A percentile compares a stretch with the other conserved stretches of the same genome.
Evolutionary conservation across 2,113 vertebrate species (phyloP).

Genomic region (Regulus satrapa): DNA sequence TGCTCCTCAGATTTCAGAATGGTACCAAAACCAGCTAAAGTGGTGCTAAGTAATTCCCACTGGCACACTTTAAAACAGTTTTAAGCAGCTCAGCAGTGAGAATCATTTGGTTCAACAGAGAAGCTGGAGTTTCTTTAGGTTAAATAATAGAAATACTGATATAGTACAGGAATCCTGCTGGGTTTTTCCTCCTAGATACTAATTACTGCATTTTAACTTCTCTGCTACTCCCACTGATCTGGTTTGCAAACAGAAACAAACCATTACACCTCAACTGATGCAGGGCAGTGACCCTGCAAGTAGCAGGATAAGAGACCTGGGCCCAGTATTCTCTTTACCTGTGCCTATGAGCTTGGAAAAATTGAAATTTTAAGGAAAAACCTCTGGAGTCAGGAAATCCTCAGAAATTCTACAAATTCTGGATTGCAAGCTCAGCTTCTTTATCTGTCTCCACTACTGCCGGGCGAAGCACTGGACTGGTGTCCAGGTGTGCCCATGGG

Average conservation of each 20-base stretch:
- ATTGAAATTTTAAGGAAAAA: background rate
- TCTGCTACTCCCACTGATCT: background rate
- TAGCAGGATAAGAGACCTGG: background rate
- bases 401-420: background rate
- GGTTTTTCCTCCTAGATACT: background rate
- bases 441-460: background rate
- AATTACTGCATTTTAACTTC: background rate
- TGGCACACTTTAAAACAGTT: background rate
- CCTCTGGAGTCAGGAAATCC: background rate
- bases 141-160: background rate
- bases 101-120: background rate
- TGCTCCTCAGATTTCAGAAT: rapidly evolving
- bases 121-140: background rate
- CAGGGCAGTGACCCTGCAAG: background rate
- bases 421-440: background rate
- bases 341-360: background rate
- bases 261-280: background rate
- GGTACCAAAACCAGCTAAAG: background rate
- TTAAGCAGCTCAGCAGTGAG: background rate
- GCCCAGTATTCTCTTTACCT: background rate
- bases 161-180: background rate
- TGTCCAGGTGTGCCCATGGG: background rate
- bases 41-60: background rate
- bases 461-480: background rate
- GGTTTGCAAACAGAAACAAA: slow-evolving; percentile 10